Conservation (phyloP, 2,888 invertebrate genomes). For the Acronicta alni region DNA sequence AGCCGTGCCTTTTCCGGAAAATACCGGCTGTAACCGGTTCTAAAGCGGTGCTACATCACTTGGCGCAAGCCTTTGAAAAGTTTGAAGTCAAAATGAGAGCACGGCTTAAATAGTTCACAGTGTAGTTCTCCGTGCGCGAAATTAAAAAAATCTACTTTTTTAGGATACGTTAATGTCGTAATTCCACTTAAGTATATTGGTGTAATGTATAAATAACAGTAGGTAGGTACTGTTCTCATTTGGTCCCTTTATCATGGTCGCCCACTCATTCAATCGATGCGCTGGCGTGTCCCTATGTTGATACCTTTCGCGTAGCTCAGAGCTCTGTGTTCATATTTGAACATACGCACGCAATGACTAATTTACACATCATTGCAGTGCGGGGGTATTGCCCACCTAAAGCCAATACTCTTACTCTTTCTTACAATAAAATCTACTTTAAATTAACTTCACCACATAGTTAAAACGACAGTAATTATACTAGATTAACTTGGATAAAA, state of each 20-base stretch:
- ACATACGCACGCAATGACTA: conserved; percentile 45
- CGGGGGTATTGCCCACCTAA: neutral
- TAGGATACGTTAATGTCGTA: conserved; percentile 2
- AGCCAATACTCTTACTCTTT: conserved; percentile 2
- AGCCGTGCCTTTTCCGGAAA: conserved; percentile 68
- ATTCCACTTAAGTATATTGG: conserved; percentile 7
- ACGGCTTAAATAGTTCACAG: conserved; percentile 33
- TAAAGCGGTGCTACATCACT: conserved; percentile 64
- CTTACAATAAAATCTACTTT: conserved; percentile 11
- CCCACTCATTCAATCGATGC: conserved; percentile 53
- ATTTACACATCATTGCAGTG: conserved; percentile 28
- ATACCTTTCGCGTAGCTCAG: conserved; percentile 67
- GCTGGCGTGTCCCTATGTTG: conserved; percentile 61
- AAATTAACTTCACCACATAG: neutral
- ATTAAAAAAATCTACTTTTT: conserved; percentile 19
- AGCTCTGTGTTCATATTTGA: conserved; percentile 53
- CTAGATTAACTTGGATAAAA: neutral
- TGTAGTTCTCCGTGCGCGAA: conserved; percentile 9
- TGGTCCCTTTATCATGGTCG: conserved; percentile 51
- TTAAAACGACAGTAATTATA: neutral
- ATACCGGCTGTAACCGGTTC: conserved; percentile 63
- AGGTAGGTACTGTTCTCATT: conserved; percentile 37
- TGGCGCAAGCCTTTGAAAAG: conserved; percentile 59
- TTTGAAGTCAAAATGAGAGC: conserved; percentile 57
- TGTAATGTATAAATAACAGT: conserved; percentile 26